These are phyloP conservation scores for Rhynchotus rufescens DNA, from an alignment of 2,797 vertebrate genomes.

Conservation along the genomic window DNA sequence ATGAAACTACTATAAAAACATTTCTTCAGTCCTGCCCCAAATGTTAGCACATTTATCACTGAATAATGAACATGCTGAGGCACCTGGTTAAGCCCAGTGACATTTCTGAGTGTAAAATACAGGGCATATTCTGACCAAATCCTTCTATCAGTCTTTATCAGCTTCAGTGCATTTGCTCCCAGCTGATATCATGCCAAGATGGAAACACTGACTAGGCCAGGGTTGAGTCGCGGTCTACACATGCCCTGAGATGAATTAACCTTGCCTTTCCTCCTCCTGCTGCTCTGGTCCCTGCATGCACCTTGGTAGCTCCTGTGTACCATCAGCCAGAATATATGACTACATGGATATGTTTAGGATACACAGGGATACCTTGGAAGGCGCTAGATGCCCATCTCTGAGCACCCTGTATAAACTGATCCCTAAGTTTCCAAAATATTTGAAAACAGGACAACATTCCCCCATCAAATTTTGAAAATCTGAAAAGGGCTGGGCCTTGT, in stretches of 20 bases:
- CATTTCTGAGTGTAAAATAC: not conserved
- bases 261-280: not conserved
- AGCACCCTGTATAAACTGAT: not conserved
- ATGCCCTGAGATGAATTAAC: not conserved
- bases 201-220: not conserved
- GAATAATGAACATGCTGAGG: not conserved
- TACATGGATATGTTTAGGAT: too few species aligned
- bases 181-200: not conserved
- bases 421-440: not conserved
- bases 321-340: not conserved
- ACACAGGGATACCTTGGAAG: not conserved
- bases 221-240: not conserved
- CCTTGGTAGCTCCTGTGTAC: rapidly evolving
- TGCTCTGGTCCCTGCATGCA: rapidly evolving
- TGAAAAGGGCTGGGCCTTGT: not conserved
- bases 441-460: not conserved
- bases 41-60: not conserved
- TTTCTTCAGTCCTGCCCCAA: not conserved
- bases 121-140: not conserved
- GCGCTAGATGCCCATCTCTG: not conserved
- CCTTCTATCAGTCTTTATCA: not conserved
- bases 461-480: not conserved
- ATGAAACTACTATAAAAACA: not conserved
- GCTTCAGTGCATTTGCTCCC: not conserved
- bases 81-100: not conserved